phyloP scores from a whole-genome alignment of 1,140 invertebrate species.

The Carcinoscorpius rotundicauda region DNA sequence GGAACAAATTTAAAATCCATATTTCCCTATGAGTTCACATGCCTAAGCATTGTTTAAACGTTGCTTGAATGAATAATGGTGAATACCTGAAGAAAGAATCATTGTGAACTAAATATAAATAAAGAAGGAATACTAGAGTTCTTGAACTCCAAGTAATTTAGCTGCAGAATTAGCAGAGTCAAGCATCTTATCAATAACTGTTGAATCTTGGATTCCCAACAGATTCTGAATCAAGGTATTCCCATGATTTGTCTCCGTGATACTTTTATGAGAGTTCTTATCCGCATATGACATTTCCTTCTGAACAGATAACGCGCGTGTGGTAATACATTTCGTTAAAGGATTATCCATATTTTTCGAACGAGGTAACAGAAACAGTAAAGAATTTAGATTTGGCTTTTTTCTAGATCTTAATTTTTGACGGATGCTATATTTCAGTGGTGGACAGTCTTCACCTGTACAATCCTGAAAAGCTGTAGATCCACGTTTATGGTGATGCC shows the following conservation, averaged over 20 bases:
- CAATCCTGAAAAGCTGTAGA: constrained; percentile 30
- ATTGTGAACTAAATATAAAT: no score
- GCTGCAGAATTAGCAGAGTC: constrained; percentile 71
- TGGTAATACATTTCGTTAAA: constrained; percentile 1
- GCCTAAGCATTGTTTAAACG: no score
- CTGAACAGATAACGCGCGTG: constrained; percentile 17
- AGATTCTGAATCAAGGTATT: constrained; percentile 63
- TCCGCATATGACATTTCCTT: constrained; percentile 14
- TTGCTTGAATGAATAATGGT: no score
- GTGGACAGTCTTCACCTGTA: constrained; percentile 1
- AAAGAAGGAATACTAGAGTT: background rate
- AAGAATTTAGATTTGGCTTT: constrained; percentile 45
- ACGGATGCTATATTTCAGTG: constrained; percentile 41
- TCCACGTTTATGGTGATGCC: constrained; percentile 40
- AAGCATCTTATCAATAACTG: constrained; percentile 74
- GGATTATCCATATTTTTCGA: background rate
- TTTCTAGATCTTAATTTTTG: constrained; percentile 74
- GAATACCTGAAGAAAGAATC: no score
- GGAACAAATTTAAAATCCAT: no score
- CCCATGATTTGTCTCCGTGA: constrained; percentile 12
- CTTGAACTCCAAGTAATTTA: constrained; percentile 59
- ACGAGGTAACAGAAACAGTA: constrained; percentile 11
- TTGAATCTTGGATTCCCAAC: constrained; percentile 68
- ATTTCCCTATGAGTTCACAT: no score
- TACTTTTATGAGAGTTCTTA: constrained; percentile 3